Conservation (phyloP, 2,888 invertebrate genomes). For the Andricus curvator region DNA sequence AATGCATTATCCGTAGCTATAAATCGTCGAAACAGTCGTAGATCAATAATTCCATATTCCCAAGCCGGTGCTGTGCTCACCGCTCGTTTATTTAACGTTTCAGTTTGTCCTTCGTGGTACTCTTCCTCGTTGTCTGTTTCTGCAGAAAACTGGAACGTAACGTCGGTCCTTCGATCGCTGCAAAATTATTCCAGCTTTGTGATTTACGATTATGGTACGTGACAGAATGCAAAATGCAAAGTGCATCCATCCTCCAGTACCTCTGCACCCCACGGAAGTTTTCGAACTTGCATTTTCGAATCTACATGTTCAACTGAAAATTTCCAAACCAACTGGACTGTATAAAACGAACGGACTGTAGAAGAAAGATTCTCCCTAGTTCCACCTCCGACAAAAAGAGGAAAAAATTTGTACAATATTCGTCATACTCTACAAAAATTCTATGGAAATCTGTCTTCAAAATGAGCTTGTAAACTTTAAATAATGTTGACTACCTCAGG, state of each 20-base stretch:
- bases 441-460: too few species aligned
- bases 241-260: slow-evolving; percentile 12
- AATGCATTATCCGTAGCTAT: slow-evolving; percentile 73
- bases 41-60: slow-evolving; percentile 75
- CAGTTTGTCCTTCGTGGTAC: slow-evolving; percentile 50
- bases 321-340: neutral
- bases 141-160: slow-evolving; percentile 56
- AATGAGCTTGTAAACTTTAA: too few species aligned
- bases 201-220: slow-evolving; percentile 60
- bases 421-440: too few species aligned
- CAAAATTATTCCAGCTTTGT: slow-evolving; percentile 56
- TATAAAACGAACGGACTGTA: too few species aligned
- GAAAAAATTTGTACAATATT: too few species aligned
- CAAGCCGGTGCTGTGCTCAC: slow-evolving; percentile 56
- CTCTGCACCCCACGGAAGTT: neutral
- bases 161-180: slow-evolving; percentile 50
- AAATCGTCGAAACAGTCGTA: slow-evolving; percentile 71
- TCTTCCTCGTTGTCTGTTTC: slow-evolving; percentile 50
- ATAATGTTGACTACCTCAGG: too few species aligned
- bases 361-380: too few species aligned
- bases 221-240: slow-evolving; percentile 53
- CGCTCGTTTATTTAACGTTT: slow-evolving; percentile 66
- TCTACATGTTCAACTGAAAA: neutral
- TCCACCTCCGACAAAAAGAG: too few species aligned
- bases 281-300: slow-evolving; percentile 13